phyloP scores from a whole-genome alignment of 2,113 vertebrate genomes.

The Serinus canaria region DNA sequence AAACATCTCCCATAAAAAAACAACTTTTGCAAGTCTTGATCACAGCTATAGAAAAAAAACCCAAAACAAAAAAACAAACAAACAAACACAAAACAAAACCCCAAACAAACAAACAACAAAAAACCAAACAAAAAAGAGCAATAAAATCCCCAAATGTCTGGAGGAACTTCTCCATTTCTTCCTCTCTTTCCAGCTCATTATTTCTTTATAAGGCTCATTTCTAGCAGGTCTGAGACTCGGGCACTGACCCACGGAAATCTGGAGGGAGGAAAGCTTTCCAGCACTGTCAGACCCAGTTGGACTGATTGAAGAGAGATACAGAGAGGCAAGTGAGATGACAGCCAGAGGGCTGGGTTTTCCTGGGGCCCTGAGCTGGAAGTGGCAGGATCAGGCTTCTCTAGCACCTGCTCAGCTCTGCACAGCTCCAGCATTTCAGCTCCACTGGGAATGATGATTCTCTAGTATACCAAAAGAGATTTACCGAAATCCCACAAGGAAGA shows the following conservation, averaged over 20 bases:
- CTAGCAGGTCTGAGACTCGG: background rate
- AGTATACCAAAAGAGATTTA: background rate
- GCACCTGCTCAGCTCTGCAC: background rate
- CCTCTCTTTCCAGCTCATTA: constrained; percentile 27
- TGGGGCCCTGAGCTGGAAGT: background rate
- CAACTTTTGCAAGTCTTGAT: background rate
- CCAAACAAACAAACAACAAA: no score
- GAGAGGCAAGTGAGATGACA: background rate
- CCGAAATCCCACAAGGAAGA: background rate
- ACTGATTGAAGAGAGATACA: background rate
- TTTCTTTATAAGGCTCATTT: constrained; percentile 48
- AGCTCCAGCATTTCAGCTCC: background rate
- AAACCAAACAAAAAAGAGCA: background rate
- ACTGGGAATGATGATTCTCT: background rate
- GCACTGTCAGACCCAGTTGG: background rate
- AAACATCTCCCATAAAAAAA: background rate
- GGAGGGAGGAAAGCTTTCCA: constrained; percentile 22
- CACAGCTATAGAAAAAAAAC: background rate
- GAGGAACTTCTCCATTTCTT: background rate
- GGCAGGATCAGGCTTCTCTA: background rate
- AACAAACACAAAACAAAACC: background rate
- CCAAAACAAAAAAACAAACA: no score
- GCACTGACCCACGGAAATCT: constrained; percentile 10
- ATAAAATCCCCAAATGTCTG: background rate
- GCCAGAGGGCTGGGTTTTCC: background rate